Conservation (phyloP, 2,113 vertebrate genomes). For the Osmerus mordax region DNA sequence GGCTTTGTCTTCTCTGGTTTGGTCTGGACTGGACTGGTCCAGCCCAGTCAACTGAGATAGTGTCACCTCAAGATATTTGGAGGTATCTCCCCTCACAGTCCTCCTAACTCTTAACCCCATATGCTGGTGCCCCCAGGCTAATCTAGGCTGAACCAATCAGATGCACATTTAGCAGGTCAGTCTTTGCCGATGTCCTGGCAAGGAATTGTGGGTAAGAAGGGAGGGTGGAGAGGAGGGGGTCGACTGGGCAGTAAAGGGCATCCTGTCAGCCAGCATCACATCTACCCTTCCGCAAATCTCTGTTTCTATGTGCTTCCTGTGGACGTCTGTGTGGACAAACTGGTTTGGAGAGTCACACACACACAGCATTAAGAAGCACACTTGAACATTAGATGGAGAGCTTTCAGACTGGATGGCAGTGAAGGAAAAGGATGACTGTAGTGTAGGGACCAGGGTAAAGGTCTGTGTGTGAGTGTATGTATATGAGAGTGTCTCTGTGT, state of each 20-base stretch:
- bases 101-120: conserved; percentile 14
- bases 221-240: neutral
- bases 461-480: neutral
- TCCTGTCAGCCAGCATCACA: conserved; percentile 28
- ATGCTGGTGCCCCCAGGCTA: conserved; percentile 73
- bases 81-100: conserved; percentile 51
- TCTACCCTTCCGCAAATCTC: too few species aligned
- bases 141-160: conserved; percentile 65
- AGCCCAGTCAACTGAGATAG: neutral
- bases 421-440: neutral
- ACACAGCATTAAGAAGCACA: neutral
- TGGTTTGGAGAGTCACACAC: too few species aligned
- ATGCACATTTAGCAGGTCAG: conserved; percentile 57
- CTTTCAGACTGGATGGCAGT: neutral
- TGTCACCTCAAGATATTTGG: conserved; percentile 26
- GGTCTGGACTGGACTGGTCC: neutral
- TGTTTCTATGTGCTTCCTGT: too few species aligned
- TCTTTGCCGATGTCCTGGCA: conserved; percentile 63
- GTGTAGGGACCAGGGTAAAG: neutral
- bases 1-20: neutral
- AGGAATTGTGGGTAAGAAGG: conserved; percentile 17
- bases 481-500: conserved; percentile 3
- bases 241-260: conserved; percentile 37
- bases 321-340: too few species aligned
- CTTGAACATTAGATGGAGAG: neutral